Conservation (phyloP, 2,797 vertebrate genomes). For the Lacerta viridis region DNA sequence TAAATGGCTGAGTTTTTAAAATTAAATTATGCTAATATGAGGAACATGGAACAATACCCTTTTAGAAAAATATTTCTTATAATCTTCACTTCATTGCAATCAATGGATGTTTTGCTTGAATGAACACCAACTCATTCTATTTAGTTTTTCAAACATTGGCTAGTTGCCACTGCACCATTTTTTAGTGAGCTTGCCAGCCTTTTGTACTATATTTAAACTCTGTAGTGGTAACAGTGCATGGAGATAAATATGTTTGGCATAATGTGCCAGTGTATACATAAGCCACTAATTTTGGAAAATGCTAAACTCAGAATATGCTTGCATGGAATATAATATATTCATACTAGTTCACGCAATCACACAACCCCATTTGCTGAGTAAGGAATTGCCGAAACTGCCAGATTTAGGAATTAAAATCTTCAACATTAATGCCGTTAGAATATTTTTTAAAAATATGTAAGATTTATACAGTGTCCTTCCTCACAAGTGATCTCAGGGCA, state of each 20-base stretch:
- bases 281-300: neutral
- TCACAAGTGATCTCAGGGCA: too few species aligned
- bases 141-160: constrained; percentile 23
- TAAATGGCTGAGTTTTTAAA: constrained; percentile 16
- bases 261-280: neutral
- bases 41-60: constrained; percentile 23
- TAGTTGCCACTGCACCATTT: constrained; percentile 14
- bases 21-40: constrained; percentile 9
- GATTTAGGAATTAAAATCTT: constrained; percentile 21
- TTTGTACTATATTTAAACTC: constrained; percentile 26
- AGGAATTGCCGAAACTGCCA: neutral
- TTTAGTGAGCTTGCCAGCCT: neutral
- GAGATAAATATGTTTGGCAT: neutral
- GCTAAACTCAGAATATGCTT: neutral
- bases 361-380: neutral
- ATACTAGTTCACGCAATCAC: constrained; percentile 12
- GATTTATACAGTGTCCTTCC: neutral
- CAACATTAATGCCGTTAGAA: neutral
- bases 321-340: neutral
- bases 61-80: constrained; percentile 3
- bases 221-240: neutral
- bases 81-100: constrained; percentile 27
- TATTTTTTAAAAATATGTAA: neutral
- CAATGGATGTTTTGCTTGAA: constrained; percentile 16
- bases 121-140: neutral